phyloP scores from a whole-genome alignment of 2,888 invertebrate species.

The Parelbella ahira region DNA sequence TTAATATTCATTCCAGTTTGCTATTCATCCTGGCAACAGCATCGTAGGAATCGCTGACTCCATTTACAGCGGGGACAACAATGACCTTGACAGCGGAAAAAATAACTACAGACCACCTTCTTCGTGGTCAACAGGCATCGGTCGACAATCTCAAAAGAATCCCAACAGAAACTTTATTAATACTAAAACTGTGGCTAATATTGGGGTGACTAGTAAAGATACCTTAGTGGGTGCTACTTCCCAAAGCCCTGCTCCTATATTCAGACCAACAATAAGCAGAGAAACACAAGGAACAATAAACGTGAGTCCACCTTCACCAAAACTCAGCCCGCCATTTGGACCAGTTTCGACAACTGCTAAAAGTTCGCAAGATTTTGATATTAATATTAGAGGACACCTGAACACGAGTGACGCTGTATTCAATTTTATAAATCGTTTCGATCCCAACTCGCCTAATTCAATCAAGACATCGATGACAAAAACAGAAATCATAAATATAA shows the following conservation, averaged over 20 bases:
- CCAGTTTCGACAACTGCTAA: conserved; percentile 45
- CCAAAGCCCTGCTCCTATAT: conserved; percentile 45
- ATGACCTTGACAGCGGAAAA: conserved; percentile 64
- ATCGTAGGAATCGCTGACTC: conserved; percentile 65
- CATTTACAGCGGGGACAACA: conserved; percentile 57
- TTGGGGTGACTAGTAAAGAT: conserved; percentile 5
- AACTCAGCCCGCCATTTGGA: conserved; percentile 47
- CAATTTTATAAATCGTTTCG: conserved; percentile 70
- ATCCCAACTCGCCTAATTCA: conserved; percentile 62
- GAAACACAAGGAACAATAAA: conserved; percentile 23
- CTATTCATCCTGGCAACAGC: conserved; percentile 61
- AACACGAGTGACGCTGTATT: conserved; percentile 49
- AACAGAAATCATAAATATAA: conserved; percentile 61
- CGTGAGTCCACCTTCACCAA: conserved; percentile 44
- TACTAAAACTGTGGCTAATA: conserved; percentile 16
- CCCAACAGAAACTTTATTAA: conserved; percentile 28
- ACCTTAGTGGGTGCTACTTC: conserved; percentile 42
- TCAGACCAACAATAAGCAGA: conserved; percentile 29
- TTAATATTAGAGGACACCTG: conserved; percentile 42
- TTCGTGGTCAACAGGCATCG: conserved; percentile 76
- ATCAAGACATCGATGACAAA: conserved; percentile 62
- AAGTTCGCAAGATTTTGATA: conserved; percentile 41
- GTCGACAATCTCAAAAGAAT: conserved; percentile 23
- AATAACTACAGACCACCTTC: conserved; percentile 74
- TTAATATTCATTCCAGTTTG: conserved; percentile 69